A percentile compares a stretch with the other conserved stretches of the same genome.
Evolutionary conservation across 2,888 invertebrate genomes (phyloP).

Genomic region (Dichetophora obliterata): DNA sequence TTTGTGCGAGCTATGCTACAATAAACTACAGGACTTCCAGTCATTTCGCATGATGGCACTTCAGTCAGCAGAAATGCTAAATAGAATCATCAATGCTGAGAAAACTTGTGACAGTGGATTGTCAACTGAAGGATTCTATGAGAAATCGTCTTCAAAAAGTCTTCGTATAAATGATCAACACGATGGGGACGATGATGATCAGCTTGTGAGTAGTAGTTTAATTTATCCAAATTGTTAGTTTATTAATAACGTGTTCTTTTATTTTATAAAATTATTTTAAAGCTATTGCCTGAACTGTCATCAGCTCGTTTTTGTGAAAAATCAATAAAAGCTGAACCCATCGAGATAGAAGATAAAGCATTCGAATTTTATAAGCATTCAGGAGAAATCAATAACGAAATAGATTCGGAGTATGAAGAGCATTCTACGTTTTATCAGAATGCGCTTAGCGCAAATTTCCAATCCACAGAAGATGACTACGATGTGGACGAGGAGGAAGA

Average conservation of each 20-base stretch:
- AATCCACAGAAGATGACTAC: slow-evolving; percentile 41
- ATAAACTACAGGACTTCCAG: slow-evolving; percentile 57
- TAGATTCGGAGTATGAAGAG: slow-evolving; percentile 37
- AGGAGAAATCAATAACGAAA: slow-evolving; percentile 35
- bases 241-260: not conserved
- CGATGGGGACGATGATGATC: slow-evolving; percentile 46
- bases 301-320: slow-evolving; percentile 35
- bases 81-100: slow-evolving; percentile 42
- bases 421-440: slow-evolving; percentile 35
- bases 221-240: not conserved
- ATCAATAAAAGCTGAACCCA: slow-evolving; percentile 49
- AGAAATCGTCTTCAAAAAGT: not conserved
- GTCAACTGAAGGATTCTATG: not conserved
- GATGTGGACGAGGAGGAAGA: slow-evolving; percentile 43
- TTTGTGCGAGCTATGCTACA: slow-evolving; percentile 58
- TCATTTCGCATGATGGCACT: slow-evolving; percentile 56
- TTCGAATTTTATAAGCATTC: slow-evolving; percentile 42
- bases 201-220: slow-evolving; percentile 46
- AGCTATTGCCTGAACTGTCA: slow-evolving; percentile 51
- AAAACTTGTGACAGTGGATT: not conserved
- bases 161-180: not conserved
- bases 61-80: slow-evolving; percentile 50
- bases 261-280: slow-evolving; percentile 13
- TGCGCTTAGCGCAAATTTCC: slow-evolving; percentile 19
- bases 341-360: slow-evolving; percentile 38